phyloP scores from a whole-genome alignment of 2,797 vertebrate species.

The Darevskia mixta region DNA sequence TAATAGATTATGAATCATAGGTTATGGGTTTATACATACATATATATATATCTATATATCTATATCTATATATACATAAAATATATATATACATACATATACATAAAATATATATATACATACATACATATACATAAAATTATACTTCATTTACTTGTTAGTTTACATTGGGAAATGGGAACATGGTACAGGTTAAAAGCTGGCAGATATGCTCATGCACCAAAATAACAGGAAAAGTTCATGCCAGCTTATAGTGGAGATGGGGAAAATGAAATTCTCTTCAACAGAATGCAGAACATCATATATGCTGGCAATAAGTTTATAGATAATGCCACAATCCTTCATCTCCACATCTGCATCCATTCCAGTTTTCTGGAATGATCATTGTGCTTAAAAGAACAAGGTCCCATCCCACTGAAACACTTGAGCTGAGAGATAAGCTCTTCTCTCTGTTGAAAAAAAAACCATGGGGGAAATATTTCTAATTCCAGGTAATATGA shows the following conservation, averaged over 20 bases:
- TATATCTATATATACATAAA: too few relatives aligned
- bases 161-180: too few relatives aligned
- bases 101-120: too few relatives aligned
- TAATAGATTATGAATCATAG: too few relatives aligned
- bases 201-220: not conserved
- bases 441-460: not conserved
- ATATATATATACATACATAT: too few relatives aligned
- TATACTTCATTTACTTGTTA: not conserved
- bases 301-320: not conserved
- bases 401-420: not conserved
- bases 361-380: not conserved
- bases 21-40: too few relatives aligned
- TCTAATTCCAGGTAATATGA: slow-evolving; percentile 2
- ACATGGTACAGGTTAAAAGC: not conserved
- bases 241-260: not conserved
- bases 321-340: not conserved
- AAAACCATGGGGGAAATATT: not conserved
- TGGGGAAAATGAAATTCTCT: not conserved
- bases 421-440: not conserved
- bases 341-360: not conserved
- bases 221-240: not conserved
- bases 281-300: not conserved
- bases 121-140: not conserved
- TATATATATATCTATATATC: too few relatives aligned
- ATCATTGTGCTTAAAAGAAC: not conserved